Evolutionary conservation across 1,140 invertebrate genomes (phyloP).

Genomic region (Lordiphosa clarofinis): DNA sequence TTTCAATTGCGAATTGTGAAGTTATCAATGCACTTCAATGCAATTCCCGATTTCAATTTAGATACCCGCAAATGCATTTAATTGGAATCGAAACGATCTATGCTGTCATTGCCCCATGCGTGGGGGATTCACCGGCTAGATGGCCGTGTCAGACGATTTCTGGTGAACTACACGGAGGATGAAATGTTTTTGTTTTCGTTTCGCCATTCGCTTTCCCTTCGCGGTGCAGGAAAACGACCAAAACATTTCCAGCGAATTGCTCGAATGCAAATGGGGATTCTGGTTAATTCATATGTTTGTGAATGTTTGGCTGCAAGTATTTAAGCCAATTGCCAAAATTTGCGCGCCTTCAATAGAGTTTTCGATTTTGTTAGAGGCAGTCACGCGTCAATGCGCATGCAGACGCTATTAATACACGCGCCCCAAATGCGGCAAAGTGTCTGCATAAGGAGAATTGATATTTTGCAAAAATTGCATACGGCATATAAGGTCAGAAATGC

Average conservation of each 20-base stretch:
- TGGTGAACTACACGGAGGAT: slow-evolving; percentile 26
- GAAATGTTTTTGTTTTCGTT: slow-evolving; percentile 46
- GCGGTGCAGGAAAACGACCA: slow-evolving; percentile 18
- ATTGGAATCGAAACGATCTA: too few relatives aligned
- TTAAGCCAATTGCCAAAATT: slow-evolving; percentile 24
- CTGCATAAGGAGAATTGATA: slow-evolving; percentile 24
- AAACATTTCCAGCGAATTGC: slow-evolving; percentile 63
- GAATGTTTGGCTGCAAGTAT: slow-evolving; percentile 24
- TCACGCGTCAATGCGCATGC: slow-evolving; percentile 49
- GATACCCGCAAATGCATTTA: slow-evolving; percentile 24
- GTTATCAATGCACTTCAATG: slow-evolving; percentile 64
- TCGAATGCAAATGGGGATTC: slow-evolving; percentile 39
- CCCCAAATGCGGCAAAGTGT: slow-evolving; percentile 46
- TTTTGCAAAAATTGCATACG: slow-evolving; percentile 22
- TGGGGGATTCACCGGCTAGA: slow-evolving; percentile 37
- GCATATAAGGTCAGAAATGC: slow-evolving; percentile 33
- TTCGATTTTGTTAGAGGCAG: slow-evolving; percentile 31
- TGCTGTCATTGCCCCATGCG: neutral
- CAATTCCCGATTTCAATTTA: slow-evolving; percentile 69
- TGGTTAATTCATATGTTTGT: slow-evolving; percentile 31
- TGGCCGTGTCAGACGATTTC: slow-evolving; percentile 40
- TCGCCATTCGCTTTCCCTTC: slow-evolving; percentile 18
- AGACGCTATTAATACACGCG: slow-evolving; percentile 48
- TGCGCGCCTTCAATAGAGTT: slow-evolving; percentile 17
- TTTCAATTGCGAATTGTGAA: slow-evolving; percentile 58